Base-by-base conservation (phyloP, 2,797 vertebrate species). In the Micromesistius poutassou region DNA sequence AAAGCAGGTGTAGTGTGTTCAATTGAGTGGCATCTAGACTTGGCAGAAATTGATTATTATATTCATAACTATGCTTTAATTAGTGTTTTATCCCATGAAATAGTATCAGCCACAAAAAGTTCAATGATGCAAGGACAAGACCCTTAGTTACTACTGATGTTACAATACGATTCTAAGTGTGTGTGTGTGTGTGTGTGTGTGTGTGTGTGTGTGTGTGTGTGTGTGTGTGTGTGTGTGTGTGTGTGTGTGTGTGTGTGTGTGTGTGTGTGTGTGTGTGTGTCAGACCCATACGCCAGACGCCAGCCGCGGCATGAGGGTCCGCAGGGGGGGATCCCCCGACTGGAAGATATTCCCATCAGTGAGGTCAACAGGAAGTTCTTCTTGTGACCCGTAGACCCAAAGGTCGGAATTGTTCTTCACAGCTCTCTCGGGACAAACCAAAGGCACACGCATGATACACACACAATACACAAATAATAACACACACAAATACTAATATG, bases 361-460 rank as follows among this genome's bases (percentile, higher is more conserved):
- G 95, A 98, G 84, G 95, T 98, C 66, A 98, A 96, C 89, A 94
- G 87, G 76, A 94, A 94, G 87, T 97, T 98, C 38, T 97, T 95
- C 88, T 91, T 97, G 74, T 62, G 55, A 62, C n/a, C 22, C 55
- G 1, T 9, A n/a, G 55, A 62, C 22, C 55, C 8, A n/a, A 8
- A 62, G 55, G 55, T 62, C 55, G 25, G 55, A 5, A 25, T 62
- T 62, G 55, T 62, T 62, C 55, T 22, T 55, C 19, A 55, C 19
- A 55, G 19, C 6, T n/a, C n/a, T 25, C 55, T 25, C 55, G 22
- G 46, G 46, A 55, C 19, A 55, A 19, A 55, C 46, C 40, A 42
- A 13, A 42, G 14, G 14, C 40, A 55, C 46, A n/a, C 42, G 1
- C 42, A 13, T 46, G 42, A 46, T 46, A 16, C 38, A 40, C 38